These are phyloP conservation scores for Carpatolechia fugitivella DNA, from an alignment of 2,888 invertebrate species.

Conservation along the genomic window DNA sequence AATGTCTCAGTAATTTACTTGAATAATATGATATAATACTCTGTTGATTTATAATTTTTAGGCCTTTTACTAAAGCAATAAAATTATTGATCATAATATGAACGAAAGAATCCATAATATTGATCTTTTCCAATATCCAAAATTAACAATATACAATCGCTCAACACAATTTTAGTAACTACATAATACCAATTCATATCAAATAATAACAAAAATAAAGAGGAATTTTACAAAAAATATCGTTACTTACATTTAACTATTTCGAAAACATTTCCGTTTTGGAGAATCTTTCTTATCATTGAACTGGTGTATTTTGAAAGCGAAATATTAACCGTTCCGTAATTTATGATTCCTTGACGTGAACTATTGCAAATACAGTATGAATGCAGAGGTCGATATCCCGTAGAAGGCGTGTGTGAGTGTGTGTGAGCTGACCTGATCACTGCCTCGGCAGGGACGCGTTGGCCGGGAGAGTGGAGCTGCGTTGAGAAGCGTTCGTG, in stretches of 20 bases:
- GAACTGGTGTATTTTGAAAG: not conserved
- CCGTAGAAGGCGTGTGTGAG: not conserved
- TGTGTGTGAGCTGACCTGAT: conserved; percentile 19
- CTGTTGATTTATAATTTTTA: no score
- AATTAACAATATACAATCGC: conserved; percentile 29
- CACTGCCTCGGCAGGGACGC: conserved; percentile 84
- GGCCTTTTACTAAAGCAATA: no score
- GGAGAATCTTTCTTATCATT: no score
- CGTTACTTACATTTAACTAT: not conserved
- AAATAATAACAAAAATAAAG: conserved; percentile 15
- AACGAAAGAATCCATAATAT: no score
- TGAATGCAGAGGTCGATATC: not conserved
- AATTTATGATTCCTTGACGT: no score
- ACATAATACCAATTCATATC: conserved; percentile 30
- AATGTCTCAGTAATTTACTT: no score
- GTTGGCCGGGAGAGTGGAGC: conserved; percentile 92
- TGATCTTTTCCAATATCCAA: conserved; percentile 36
- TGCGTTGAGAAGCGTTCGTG: conserved; percentile 86
- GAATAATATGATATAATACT: no score
- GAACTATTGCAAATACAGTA: not conserved
- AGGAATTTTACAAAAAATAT: conserved; percentile 9
- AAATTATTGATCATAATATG: no score
- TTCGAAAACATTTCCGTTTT: no score
- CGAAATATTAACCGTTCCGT: not conserved
- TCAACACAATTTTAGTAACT: conserved; percentile 45